Percentiles rank a stretch among this genome's conserved stretches.
Conservation (phyloP, 2,888 invertebrate genomes). For the Actias luna region DNA sequence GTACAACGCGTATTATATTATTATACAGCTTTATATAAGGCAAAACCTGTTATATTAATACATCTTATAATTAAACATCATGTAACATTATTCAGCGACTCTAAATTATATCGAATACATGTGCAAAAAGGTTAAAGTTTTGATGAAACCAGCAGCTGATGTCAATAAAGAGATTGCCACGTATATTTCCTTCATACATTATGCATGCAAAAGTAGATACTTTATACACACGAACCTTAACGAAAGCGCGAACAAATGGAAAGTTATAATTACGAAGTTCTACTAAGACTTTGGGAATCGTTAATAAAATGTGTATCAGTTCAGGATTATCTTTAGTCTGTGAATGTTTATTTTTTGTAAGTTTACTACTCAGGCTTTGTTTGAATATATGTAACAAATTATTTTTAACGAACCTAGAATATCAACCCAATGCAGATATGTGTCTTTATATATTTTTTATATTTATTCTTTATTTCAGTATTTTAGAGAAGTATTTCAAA, state of each 20-base stretch:
- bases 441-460: not conserved
- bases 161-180: conserved; percentile 16
- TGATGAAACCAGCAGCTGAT: conserved; percentile 12
- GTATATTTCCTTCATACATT: conserved; percentile 13
- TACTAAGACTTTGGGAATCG: not conserved
- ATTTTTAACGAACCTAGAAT: not conserved
- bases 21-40: not conserved
- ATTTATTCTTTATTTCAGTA: too few relatives aligned
- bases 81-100: conserved; percentile 5
- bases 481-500: too few relatives aligned
- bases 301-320: not conserved
- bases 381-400: not conserved
- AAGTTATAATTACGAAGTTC: conserved; percentile 19
- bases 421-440: not conserved
- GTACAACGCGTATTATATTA: not conserved
- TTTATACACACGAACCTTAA: conserved; percentile 15
- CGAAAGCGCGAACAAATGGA: conserved; percentile 12
- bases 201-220: conserved; percentile 15
- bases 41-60: not conserved
- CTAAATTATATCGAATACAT: conserved; percentile 9
- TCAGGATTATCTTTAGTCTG: not conserved
- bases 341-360: not conserved
- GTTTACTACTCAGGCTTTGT: not conserved
- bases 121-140: conserved; percentile 13
- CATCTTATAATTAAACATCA: not conserved